Conservation (phyloP, 2,797 vertebrate species). For the Nannoperca obscura region DNA sequence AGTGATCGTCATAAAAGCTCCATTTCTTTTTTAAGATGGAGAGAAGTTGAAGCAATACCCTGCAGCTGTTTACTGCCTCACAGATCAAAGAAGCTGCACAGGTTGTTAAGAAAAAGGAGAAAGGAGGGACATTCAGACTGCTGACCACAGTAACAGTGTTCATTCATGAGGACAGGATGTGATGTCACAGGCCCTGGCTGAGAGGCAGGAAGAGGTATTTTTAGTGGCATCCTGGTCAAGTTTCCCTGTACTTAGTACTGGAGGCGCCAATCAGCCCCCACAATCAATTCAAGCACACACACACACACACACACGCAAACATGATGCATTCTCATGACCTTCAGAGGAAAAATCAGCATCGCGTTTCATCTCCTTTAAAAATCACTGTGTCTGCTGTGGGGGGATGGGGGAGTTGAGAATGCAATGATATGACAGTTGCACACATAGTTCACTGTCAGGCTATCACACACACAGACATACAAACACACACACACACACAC, state of each 20-base stretch:
- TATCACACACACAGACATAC: slow-evolving; percentile 4
- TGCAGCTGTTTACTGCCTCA: slow-evolving; percentile 21
- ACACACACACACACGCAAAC: slow-evolving; percentile 29
- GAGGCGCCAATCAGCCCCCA: slow-evolving; percentile 34
- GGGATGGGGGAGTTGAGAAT: slow-evolving; percentile 43
- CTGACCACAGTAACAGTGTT: slow-evolving; percentile 43
- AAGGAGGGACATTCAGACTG: slow-evolving; percentile 31
- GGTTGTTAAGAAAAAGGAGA: slow-evolving; percentile 34
- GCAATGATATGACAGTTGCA: slow-evolving; percentile 51
- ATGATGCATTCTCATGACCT: slow-evolving; percentile 34
- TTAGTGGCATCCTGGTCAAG: slow-evolving; percentile 71
- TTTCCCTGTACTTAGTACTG: slow-evolving; percentile 65
- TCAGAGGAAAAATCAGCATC: slow-evolving; percentile 35
- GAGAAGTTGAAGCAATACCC: not conserved
- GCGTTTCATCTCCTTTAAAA: slow-evolving; percentile 34
- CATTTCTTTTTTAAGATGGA: not conserved
- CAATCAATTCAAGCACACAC: slow-evolving; percentile 48
- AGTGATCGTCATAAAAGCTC: not conserved
- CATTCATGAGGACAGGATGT: slow-evolving; percentile 77
- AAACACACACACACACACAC: slow-evolving; percentile 2
- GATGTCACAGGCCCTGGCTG: slow-evolving; percentile 67
- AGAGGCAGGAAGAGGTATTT: slow-evolving; percentile 79
- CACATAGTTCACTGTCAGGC: slow-evolving; percentile 16
- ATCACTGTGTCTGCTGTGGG: slow-evolving; percentile 24
- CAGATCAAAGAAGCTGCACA: slow-evolving; percentile 35